Conservation (phyloP, 2,797 vertebrate genomes). For the Momotus momota region DNA sequence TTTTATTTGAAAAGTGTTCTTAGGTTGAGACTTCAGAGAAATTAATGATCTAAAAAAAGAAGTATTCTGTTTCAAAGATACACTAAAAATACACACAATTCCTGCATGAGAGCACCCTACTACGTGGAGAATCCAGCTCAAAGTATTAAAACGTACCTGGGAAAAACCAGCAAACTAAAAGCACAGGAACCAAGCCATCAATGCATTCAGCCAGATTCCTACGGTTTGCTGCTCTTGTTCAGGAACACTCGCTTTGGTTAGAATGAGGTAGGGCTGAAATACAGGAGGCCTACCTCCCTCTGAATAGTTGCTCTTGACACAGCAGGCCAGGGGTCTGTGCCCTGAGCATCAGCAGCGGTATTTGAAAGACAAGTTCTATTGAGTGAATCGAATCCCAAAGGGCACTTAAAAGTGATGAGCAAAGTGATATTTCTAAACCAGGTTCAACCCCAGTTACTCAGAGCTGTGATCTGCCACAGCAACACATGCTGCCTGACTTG, state of each 20-base stretch:
- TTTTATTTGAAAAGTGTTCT: background rate
- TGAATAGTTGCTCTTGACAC: background rate
- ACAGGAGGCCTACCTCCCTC: rapidly evolving
- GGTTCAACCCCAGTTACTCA: background rate
- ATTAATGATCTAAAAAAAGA: background rate
- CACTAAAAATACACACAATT: background rate
- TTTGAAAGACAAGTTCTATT: background rate
- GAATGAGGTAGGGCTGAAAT: background rate
- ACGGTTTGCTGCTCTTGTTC: background rate
- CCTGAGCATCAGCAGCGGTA: background rate
- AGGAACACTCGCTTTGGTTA: background rate
- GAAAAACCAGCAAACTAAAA: background rate
- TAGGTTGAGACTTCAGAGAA: background rate
- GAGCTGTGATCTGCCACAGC: background rate
- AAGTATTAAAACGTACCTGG: background rate
- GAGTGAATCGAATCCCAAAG: background rate
- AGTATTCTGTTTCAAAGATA: background rate
- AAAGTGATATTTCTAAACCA: background rate
- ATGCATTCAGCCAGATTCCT: rapidly evolving
- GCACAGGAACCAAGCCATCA: background rate
- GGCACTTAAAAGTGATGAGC: background rate
- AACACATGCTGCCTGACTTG: background rate
- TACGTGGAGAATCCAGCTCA: background rate
- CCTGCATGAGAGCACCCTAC: background rate
- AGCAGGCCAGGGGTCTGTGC: background rate